A percentile compares a stretch with the other conserved stretches of the same genome.
These are phyloP conservation scores for Anticlea derivata DNA, from an alignment of 2,888 invertebrate genomes.

Conservation along the genomic window DNA sequence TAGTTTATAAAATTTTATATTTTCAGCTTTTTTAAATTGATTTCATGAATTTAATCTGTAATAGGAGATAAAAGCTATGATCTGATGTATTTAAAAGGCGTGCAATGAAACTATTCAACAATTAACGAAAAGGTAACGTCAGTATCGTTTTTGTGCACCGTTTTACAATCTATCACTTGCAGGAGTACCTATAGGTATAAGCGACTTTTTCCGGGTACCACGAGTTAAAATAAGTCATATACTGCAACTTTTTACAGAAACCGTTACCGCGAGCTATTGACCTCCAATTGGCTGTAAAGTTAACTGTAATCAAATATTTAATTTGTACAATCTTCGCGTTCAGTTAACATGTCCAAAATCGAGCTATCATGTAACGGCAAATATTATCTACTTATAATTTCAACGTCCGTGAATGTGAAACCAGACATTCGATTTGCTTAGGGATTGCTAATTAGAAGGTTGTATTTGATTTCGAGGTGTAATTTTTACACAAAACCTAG, in stretches of 20 bases:
- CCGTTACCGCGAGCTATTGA: slow-evolving; percentile 61
- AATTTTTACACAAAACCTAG: background rate
- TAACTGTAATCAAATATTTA: slow-evolving; percentile 77
- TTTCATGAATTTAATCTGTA: too few relatives aligned
- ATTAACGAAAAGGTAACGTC: too few relatives aligned
- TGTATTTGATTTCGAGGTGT: slow-evolving; percentile 3
- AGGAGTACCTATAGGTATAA: too few relatives aligned
- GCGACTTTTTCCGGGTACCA: slow-evolving; percentile 2
- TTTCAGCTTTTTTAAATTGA: background rate
- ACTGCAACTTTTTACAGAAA: slow-evolving; percentile 44
- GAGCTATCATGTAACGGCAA: slow-evolving; percentile 46
- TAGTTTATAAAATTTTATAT: background rate
- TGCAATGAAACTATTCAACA: too few relatives aligned
- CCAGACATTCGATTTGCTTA: slow-evolving; percentile 11
- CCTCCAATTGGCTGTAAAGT: slow-evolving; percentile 67
- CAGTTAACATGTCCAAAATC: slow-evolving; percentile 56
- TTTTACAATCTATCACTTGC: too few relatives aligned
- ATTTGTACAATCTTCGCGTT: slow-evolving; percentile 60
- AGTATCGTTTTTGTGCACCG: too few relatives aligned
- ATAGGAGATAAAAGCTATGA: too few relatives aligned
- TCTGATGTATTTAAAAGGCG: too few relatives aligned
- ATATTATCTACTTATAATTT: slow-evolving; percentile 34
- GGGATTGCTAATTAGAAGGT: slow-evolving; percentile 12
- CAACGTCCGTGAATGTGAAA: slow-evolving; percentile 21
- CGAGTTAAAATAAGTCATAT: slow-evolving; percentile 31